Conservation (phyloP, 2,797 vertebrate genomes). For the Semaprochilodus insignis region DNA sequence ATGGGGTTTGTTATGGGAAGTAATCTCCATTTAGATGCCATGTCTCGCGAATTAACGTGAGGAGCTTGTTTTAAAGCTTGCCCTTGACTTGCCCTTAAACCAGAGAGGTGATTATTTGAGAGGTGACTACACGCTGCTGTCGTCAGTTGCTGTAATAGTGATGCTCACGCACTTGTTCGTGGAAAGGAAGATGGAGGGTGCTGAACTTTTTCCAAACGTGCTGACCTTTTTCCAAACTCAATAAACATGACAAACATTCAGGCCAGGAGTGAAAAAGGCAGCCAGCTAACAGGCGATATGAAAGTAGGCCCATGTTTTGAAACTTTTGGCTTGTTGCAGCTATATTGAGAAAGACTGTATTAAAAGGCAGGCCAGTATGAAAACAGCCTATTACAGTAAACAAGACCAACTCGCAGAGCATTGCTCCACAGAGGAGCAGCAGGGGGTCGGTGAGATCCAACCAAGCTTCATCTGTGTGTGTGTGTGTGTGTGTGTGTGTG, state of each 20-base stretch:
- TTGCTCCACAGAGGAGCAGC: conserved; percentile 20
- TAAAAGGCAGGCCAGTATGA: neutral
- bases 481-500: neutral
- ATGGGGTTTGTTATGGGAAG: no score
- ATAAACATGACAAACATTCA: conserved; percentile 58
- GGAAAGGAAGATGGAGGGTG: neutral
- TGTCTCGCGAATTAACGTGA: neutral
- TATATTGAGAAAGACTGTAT: conserved; percentile 8
- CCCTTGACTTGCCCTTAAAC: neutral
- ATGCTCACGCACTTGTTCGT: neutral
- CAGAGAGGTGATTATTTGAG: conserved; percentile 13
- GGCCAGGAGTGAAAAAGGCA: neutral
- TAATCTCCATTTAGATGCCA: no score
- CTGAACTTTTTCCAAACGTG: conserved; percentile 13
- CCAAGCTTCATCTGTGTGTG: conserved; percentile 13
- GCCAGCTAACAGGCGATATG: neutral
- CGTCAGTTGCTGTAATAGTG: neutral
- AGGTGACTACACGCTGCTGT: neutral
- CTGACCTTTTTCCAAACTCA: neutral
- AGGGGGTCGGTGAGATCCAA: conserved; percentile 16
- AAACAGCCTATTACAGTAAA: conserved; percentile 9
- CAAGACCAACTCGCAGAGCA: conserved; percentile 5
- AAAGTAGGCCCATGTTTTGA: neutral
- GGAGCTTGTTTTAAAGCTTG: neutral
- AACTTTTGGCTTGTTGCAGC: neutral